Evolutionary conservation across 2,888 invertebrate genomes (phyloP).

Genomic region (Tolmerus cingulatus): DNA sequence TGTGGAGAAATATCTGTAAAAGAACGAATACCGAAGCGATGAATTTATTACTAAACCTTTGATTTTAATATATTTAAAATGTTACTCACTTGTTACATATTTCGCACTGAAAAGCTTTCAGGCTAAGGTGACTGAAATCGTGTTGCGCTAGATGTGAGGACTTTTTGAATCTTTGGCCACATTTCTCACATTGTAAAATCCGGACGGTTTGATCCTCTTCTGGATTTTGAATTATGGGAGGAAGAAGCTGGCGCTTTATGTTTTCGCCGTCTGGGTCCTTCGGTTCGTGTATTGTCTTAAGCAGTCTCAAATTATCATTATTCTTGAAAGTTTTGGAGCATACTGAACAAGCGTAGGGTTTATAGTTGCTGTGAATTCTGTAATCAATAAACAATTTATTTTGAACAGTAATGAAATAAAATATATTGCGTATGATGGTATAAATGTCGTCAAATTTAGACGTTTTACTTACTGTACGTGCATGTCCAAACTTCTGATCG

Average conservation of each 20-base stretch:
- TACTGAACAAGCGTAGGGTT: constrained; percentile 28
- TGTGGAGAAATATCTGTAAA: constrained; percentile 48
- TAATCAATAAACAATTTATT: not conserved
- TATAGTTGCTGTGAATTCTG: constrained; percentile 22
- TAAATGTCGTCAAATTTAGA: not conserved
- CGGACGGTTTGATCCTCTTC: constrained; percentile 18
- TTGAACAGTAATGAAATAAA: no score
- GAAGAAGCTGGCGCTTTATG: not conserved
- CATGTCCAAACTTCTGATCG: constrained; percentile 19
- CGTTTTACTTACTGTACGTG: constrained; percentile 28
- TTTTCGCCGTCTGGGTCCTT: not conserved
- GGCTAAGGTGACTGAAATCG: constrained; percentile 48
- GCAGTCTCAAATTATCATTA: constrained; percentile 31
- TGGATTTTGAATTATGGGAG: not conserved
- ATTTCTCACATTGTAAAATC: constrained; percentile 49
- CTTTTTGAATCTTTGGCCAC: constrained; percentile 50
- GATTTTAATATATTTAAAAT: not conserved
- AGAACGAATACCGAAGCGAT: not conserved
- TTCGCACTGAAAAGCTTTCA: constrained; percentile 51
- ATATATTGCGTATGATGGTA: not conserved
- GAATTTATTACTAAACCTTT: not conserved
- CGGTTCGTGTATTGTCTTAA: constrained; percentile 10
- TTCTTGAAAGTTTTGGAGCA: constrained; percentile 34
- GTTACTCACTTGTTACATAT: constrained; percentile 51
- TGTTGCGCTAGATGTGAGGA: constrained; percentile 49